A percentile compares a stretch with the other conserved stretches of the same genome.
Evolutionary conservation across 1,140 invertebrate genomes (phyloP).

Genomic region (Adelges cooleyi): DNA sequence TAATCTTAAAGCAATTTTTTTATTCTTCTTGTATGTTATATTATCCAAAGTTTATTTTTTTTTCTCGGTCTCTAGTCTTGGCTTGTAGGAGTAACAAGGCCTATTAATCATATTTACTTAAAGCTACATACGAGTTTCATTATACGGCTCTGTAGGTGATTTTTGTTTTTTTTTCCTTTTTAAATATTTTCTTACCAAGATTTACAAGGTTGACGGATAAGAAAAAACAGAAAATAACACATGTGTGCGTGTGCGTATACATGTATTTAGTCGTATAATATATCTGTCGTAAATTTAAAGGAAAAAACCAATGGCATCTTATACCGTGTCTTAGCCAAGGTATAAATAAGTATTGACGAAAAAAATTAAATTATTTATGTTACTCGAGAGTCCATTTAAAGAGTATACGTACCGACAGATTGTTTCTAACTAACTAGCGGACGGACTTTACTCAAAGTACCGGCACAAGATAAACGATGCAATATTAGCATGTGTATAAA

Average conservation of each 20-base stretch:
- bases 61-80: too few species aligned
- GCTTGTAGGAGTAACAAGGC: constrained; percentile 8
- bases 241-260: constrained; percentile 11
- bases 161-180: constrained; percentile 16
- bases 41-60: too few species aligned
- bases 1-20: too few species aligned
- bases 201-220: constrained; percentile 19
- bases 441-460: neutral
- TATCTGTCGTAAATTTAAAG: constrained; percentile 16
- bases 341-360: constrained; percentile 27
- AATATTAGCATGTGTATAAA: too few species aligned
- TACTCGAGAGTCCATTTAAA: constrained; percentile 10
- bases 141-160: constrained; percentile 3
- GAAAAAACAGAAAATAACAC: constrained; percentile 21
- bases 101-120: constrained; percentile 18
- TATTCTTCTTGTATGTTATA: too few species aligned
- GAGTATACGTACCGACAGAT: neutral
- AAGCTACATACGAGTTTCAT: constrained; percentile 9
- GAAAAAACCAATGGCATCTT: constrained; percentile 19
- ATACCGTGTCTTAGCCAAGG: constrained; percentile 23
- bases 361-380: constrained; percentile 24
- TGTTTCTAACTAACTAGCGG: constrained; percentile 4
- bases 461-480: too few species aligned
- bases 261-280: too few species aligned
- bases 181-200: constrained; percentile 17